phyloP scores from a whole-genome alignment of 2,888 invertebrate genomes.

The Hartigia nigra region DNA sequence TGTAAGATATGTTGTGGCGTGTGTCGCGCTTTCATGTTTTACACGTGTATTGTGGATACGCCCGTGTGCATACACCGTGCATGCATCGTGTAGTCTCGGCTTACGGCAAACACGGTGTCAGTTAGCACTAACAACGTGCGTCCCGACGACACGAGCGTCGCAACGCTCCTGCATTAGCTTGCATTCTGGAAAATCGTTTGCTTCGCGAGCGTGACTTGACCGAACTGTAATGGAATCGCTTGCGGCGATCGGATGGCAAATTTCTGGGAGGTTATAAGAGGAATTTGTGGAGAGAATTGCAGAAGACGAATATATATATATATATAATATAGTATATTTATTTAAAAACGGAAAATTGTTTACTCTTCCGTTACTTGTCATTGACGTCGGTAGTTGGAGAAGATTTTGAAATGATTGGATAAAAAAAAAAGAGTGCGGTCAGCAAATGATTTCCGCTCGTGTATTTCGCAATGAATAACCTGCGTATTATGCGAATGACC shows the following conservation, averaged over 20 bases:
- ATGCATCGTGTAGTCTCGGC: constrained; percentile 6
- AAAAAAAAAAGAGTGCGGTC: background rate
- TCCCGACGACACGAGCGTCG: constrained; percentile 36
- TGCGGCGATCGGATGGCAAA: background rate
- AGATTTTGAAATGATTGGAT: background rate
- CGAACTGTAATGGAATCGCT: background rate
- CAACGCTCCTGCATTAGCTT: constrained; percentile 36
- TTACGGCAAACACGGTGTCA: constrained; percentile 38
- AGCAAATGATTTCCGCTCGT: background rate
- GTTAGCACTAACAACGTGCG: constrained; percentile 35
- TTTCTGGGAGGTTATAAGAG: background rate
- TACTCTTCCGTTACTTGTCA: background rate
- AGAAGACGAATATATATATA: background rate
- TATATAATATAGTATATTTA: too few relatives aligned
- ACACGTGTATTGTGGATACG: constrained; percentile 13
- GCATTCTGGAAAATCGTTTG: constrained; percentile 55
- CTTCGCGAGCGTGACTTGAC: constrained; percentile 21
- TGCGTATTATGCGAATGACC: background rate
- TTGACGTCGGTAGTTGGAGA: background rate
- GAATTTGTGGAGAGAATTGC: background rate
- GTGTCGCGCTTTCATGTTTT: constrained; percentile 21
- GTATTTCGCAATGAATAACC: background rate
- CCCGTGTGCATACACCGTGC: constrained; percentile 15
- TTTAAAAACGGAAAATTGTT: too few relatives aligned
- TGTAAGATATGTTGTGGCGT: constrained; percentile 2